Base-by-base conservation (phyloP, 2,888 invertebrate species). In the Agrenia bidenticulata region DNA sequence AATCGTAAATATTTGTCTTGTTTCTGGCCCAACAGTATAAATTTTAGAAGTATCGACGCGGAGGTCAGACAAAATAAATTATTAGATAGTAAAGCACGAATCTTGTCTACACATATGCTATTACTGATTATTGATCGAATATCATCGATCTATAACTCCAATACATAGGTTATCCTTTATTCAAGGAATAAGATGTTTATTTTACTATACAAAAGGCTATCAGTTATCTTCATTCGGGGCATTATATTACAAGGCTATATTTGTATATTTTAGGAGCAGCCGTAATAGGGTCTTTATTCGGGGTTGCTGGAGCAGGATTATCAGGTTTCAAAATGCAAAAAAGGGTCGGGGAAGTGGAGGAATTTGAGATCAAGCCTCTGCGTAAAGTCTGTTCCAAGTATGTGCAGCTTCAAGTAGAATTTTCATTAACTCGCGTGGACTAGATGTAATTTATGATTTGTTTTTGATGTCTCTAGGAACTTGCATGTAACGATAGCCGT, bases 301-400 rank as follows among this genome's bases (percentile, higher is more conserved):
- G 87, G 4, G 85, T 85, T 2, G 87, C 87, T 39, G 88, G 88
- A 27, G 88, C 87, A 50, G 87, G 87, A 23, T 80, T 88, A 19
- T 83, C 77, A 83, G 85, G 85, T n/a, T 85, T 83, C 77, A 86
- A 87, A 79, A 88, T 88, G 88, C 84, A 86, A 70, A 86, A 85
- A 77, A 80, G 87, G 55, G 58, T 58, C 4, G 88, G 88, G 23
- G 85, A 85, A 66, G 82, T 88, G 42, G 86, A 87, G 77, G 87
- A 88, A 78, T 88, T 88, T 79, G 81, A 81, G 55, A 86, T 88
- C 75, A 84, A 85, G 67, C 81, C 83, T 23, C 77, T 88, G 50
- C 80, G 80, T 0, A 78, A 79, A 74, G 77, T 81, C 74, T 62
- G 64, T 21, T 63, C 70, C 19, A 73, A 75, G 73, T 75, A 69